A percentile compares a stretch with the other conserved stretches of the same genome.
Evolutionary conservation across 2,888 invertebrate species (phyloP).

Genomic region (Ephialtes manifestator): DNA sequence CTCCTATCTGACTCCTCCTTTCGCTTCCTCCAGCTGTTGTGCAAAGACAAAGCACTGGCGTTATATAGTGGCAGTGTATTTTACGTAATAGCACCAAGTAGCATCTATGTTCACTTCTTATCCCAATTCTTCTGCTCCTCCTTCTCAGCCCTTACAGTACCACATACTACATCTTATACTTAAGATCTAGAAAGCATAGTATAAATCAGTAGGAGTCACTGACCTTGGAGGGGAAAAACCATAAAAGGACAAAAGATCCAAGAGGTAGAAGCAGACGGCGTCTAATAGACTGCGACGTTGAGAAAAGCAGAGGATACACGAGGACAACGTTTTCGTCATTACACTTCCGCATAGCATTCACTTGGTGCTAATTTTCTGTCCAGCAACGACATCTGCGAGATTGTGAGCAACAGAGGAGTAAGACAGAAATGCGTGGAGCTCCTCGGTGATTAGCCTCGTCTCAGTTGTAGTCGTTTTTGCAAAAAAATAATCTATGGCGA

Average conservation of each 20-base stretch:
- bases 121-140: slow-evolving; percentile 17
- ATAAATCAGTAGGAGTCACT: slow-evolving; percentile 17
- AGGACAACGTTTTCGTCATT: slow-evolving; percentile 43
- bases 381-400: neutral
- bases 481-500: slow-evolving; percentile 17
- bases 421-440: neutral
- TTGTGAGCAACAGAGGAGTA: neutral
- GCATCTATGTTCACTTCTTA: slow-evolving; percentile 18
- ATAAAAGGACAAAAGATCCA: neutral
- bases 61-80: slow-evolving; percentile 38
- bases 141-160: neutral
- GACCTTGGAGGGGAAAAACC: slow-evolving; percentile 7
- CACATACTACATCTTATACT: slow-evolving; percentile 3
- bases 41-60: slow-evolving; percentile 34
- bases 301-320: neutral
- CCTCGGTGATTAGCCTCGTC: slow-evolving; percentile 20
- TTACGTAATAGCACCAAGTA: slow-evolving; percentile 37
- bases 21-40: slow-evolving; percentile 8
- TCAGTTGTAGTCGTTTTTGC: neutral
- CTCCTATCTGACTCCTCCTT: neutral
- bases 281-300: slow-evolving; percentile 14
- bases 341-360: slow-evolving; percentile 11
- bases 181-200: neutral
- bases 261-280: neutral
- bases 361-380: slow-evolving; percentile 33